phyloP scores from a whole-genome alignment of 30 jellyfish, hydroid and myxozoan species.

The Aurelia sp. region DNA sequence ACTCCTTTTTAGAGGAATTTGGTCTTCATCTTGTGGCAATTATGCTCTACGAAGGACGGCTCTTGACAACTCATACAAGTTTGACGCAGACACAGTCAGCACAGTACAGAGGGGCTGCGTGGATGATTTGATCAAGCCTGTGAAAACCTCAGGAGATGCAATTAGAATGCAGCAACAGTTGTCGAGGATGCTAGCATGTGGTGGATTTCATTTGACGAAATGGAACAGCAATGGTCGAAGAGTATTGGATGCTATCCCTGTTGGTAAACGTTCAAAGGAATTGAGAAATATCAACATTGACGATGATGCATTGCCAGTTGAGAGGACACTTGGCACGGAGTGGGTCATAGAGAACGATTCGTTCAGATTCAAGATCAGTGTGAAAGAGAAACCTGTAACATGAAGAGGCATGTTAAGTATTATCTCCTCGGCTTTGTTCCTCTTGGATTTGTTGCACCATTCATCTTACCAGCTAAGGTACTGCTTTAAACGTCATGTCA shows the following conservation, averaged over 20 bases:
- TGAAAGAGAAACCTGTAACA: slow-evolving; percentile 41
- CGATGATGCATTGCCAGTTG: slow-evolving; percentile 10
- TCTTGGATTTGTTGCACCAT: slow-evolving; percentile 64
- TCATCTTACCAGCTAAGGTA: slow-evolving; percentile 56
- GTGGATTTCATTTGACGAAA: slow-evolving; percentile 47
- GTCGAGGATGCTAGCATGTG: slow-evolving; percentile 35
- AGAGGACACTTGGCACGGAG: slow-evolving; percentile 57
- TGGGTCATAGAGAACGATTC: slow-evolving; percentile 54
- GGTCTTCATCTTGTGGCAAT: no score
- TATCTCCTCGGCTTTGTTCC: slow-evolving; percentile 58
- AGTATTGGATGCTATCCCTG: slow-evolving; percentile 38
- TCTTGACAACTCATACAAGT: slow-evolving; percentile 2
- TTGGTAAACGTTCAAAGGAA: slow-evolving; percentile 26
- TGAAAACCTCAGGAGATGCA: slow-evolving; percentile 9
- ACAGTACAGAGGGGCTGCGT: background rate
- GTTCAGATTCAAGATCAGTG: slow-evolving; percentile 37
- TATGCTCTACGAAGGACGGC: no score
- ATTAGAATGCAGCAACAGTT: slow-evolving; percentile 15
- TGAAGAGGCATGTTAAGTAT: slow-evolving; percentile 41
- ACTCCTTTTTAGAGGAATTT: no score
- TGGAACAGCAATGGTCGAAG: slow-evolving; percentile 27
- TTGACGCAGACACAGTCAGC: background rate
- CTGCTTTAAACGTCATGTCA: slow-evolving; percentile 43
- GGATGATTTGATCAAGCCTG: no score
- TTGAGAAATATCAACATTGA: slow-evolving; percentile 25